These are phyloP conservation scores for Psettodes erumei DNA, from an alignment of 2,113 vertebrate species.

Conservation along the genomic window DNA sequence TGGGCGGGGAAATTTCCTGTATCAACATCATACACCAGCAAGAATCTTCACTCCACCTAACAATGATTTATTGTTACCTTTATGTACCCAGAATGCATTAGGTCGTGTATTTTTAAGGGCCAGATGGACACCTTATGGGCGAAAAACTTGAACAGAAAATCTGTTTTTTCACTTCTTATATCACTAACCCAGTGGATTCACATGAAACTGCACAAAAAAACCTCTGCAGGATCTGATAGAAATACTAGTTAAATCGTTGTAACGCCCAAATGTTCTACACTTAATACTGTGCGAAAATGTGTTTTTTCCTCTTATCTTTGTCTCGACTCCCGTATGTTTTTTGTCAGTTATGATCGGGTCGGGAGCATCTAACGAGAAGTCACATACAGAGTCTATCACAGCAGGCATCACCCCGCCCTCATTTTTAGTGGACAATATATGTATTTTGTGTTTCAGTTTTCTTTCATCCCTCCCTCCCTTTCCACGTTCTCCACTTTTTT, in stretches of 20 bases:
- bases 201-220: neutral
- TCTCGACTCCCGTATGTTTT: neutral
- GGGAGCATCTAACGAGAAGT: neutral
- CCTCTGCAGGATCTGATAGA: neutral
- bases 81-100: too few relatives aligned
- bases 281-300: neutral
- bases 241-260: neutral
- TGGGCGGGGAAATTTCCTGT: too few relatives aligned
- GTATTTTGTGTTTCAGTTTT: neutral
- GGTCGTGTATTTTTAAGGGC: neutral
- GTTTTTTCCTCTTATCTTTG: too few relatives aligned
- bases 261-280: too few relatives aligned
- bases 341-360: neutral
- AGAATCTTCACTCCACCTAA: too few relatives aligned
- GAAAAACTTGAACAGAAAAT: too few relatives aligned
- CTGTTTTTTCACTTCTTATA: too few relatives aligned
- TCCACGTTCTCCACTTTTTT: slow-evolving; percentile 49
- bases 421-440: slow-evolving; percentile 6
- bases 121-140: neutral
- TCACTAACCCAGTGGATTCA: neutral
- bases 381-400: neutral
- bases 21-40: too few relatives aligned
- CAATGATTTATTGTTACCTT: neutral
- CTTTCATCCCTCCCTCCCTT: slow-evolving; percentile 11
- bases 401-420: slow-evolving; percentile 23